phyloP scores from a whole-genome alignment of 2,888 invertebrate species.

The Cryptocephalus moraei region DNA sequence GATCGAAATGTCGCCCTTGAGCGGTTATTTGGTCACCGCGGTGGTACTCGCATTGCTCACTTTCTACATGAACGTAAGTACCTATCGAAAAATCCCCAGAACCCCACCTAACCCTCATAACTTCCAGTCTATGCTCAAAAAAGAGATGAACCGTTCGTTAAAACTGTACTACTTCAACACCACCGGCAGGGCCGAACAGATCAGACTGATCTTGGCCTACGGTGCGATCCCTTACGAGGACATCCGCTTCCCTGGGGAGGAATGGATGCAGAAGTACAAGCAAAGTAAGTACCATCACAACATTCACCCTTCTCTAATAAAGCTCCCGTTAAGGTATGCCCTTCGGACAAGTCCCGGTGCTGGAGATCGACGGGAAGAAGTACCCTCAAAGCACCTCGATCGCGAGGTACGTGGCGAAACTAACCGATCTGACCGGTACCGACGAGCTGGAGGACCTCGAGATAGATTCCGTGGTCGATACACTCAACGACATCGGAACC shows the following conservation, averaged over 20 bases:
- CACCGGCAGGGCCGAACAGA: constrained; percentile 9
- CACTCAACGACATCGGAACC: constrained; percentile 44
- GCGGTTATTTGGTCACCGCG: too few species aligned
- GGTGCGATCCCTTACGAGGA: constrained; percentile 9
- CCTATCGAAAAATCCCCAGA: too few species aligned
- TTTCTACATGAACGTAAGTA: too few species aligned
- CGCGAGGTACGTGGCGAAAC: constrained; percentile 49
- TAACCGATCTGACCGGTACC: constrained; percentile 44
- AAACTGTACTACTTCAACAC: constrained; percentile 9
- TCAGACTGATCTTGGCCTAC: constrained; percentile 8
- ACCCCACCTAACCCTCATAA: too few species aligned
- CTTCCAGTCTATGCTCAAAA: too few species aligned
- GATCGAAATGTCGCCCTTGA: too few species aligned
- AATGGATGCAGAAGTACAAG: constrained; percentile 5
- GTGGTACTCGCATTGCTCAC: too few species aligned
- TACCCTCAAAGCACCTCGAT: constrained; percentile 50
- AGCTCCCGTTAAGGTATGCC: constrained; percentile 40
- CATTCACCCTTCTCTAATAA: background rate
- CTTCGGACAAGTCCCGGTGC: constrained; percentile 50
- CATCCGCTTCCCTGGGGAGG: constrained; percentile 1
- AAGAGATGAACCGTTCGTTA: constrained; percentile 4
- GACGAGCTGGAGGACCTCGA: constrained; percentile 46
- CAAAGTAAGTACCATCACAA: constrained; percentile 4
- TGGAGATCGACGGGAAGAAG: constrained; percentile 51
- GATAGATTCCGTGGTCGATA: constrained; percentile 50